These are phyloP conservation scores for Macrosteles quadrilineatus DNA, from an alignment of 1,140 invertebrate species.

Conservation along the genomic window DNA sequence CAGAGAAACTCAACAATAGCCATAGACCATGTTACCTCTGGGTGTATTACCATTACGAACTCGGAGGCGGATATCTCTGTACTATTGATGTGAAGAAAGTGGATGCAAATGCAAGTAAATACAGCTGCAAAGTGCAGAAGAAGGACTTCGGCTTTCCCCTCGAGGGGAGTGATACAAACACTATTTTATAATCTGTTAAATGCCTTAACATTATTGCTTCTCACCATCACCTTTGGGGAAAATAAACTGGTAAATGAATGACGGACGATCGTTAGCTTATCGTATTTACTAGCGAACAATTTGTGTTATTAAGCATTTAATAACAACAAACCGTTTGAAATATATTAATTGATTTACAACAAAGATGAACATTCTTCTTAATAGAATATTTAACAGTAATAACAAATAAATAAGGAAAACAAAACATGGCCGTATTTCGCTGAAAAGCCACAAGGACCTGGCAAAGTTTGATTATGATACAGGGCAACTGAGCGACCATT, in stretches of 20 bases:
- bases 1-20: neutral
- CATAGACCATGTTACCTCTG: too few relatives aligned
- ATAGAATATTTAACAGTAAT: neutral
- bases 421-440: neutral
- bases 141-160: too few relatives aligned
- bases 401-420: neutral
- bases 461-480: conserved; percentile 10
- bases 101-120: neutral
- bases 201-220: conserved; percentile 16
- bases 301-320: too few relatives aligned
- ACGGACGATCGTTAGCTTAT: too few relatives aligned
- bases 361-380: neutral
- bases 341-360: neutral
- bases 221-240: neutral
- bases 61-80: neutral
- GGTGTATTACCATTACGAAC: neutral
- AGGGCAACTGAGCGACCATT: neutral
- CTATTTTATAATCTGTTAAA: conserved; percentile 10
- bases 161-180: too few relatives aligned
- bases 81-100: neutral
- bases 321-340: neutral
- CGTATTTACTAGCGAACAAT: too few relatives aligned
- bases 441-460: neutral
- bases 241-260: too few relatives aligned
- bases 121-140: neutral